Percentiles rank a stretch among this genome's conserved stretches.
Conservation (phyloP, 2,888 invertebrate species). For the Aleiodes alternator region DNA sequence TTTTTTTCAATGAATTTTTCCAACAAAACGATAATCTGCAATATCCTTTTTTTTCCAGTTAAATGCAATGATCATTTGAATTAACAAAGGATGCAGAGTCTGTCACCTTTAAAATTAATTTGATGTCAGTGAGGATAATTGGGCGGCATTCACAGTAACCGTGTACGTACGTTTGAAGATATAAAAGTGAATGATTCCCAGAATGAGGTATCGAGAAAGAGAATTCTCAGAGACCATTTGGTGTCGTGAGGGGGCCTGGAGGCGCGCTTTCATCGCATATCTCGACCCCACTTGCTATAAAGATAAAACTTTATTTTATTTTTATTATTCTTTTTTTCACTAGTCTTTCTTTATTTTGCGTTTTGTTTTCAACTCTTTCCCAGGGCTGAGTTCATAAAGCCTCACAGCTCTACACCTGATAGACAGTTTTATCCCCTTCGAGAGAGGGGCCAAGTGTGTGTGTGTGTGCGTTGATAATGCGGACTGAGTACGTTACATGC, state of each 20-base stretch:
- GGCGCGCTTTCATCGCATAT: conserved; percentile 64
- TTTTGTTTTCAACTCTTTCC: conserved; percentile 31
- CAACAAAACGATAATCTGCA: neutral
- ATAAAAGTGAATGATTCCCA: conserved; percentile 35
- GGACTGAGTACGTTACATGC: conserved; percentile 11
- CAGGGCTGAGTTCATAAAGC: conserved; percentile 58
- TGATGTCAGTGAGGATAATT: conserved; percentile 12
- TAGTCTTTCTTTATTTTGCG: too few species aligned
- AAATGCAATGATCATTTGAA: conserved; percentile 4
- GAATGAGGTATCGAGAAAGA: conserved; percentile 24
- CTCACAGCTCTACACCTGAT: conserved; percentile 58
- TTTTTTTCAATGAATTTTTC: too few species aligned
- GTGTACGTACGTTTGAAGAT: conserved; percentile 28
- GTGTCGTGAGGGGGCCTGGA: conserved; percentile 54
- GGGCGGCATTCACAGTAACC: conserved; percentile 20
- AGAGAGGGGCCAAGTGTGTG: neutral
- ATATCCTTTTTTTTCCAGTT: too few species aligned
- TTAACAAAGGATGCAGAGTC: neutral
- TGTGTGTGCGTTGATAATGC: conserved; percentile 47
- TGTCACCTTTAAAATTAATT: conserved; percentile 10
- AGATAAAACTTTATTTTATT: conserved; percentile 56
- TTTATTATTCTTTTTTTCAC: conserved; percentile 32
- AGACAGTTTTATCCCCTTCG: conserved; percentile 56
- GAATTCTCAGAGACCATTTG: conserved; percentile 42
- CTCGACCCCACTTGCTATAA: conserved; percentile 61